Conservation (phyloP, 1,140 invertebrate genomes). For the Xylocopa sonorina region DNA sequence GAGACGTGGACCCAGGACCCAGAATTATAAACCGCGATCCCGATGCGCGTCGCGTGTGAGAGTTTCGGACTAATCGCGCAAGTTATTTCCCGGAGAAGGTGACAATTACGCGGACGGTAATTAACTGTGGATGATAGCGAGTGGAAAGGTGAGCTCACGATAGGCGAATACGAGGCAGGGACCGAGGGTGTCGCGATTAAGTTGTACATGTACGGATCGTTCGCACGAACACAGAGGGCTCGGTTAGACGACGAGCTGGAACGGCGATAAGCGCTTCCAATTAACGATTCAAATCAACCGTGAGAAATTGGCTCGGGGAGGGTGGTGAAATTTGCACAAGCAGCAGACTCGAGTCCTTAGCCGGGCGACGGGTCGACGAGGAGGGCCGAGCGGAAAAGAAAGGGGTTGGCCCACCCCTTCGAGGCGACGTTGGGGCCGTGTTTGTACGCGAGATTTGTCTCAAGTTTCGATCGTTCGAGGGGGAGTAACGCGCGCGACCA, state of each 20-base stretch:
- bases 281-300: slow-evolving; percentile 65
- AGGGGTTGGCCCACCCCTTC: background rate
- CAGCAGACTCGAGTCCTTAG: background rate
- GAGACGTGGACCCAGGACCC: background rate
- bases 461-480: background rate
- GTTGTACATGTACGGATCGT: slow-evolving; percentile 34
- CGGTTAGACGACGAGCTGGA: slow-evolving; percentile 28
- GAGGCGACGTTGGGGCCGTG: too few relatives aligned
- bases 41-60: slow-evolving; percentile 9
- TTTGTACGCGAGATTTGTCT: slow-evolving; percentile 5
- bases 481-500: background rate
- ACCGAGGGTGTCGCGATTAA: slow-evolving; percentile 50
- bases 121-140: slow-evolving; percentile 55
- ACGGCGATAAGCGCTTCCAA: slow-evolving; percentile 63
- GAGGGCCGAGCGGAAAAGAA: background rate
- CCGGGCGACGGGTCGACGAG: background rate
- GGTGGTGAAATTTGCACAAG: slow-evolving; percentile 42
- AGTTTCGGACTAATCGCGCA: slow-evolving; percentile 28
- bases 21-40: slow-evolving; percentile 8
- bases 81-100: slow-evolving; percentile 51
- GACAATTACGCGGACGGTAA: slow-evolving; percentile 60
- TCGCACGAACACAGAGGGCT: background rate
- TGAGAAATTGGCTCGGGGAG: slow-evolving; percentile 52
- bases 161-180: background rate
- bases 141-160: slow-evolving; percentile 36